phyloP scores from a whole-genome alignment of 2,797 vertebrate genomes.

The Oreonectes daqikongensis region DNA sequence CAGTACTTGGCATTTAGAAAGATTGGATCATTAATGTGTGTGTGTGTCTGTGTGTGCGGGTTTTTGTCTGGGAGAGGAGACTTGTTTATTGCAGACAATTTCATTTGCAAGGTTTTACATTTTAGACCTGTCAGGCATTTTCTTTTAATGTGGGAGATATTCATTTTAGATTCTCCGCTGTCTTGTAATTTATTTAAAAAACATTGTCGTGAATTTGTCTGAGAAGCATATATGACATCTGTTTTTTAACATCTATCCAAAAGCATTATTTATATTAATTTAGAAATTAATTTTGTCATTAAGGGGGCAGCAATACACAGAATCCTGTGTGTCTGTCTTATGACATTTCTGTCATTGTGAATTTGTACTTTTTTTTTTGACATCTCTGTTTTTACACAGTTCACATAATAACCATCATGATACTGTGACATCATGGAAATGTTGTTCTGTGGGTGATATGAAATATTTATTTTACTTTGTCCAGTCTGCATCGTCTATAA shows the following conservation, averaged over 20 bases:
- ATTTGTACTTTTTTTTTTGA: conserved; percentile 14
- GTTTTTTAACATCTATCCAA: no score
- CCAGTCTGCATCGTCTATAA: background rate
- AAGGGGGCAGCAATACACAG: conserved; percentile 80
- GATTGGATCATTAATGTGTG: conserved; percentile 78
- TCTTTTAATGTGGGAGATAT: background rate
- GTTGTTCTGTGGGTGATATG: background rate
- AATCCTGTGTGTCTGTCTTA: conserved; percentile 24
- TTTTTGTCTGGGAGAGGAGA: background rate
- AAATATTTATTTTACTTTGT: conserved; percentile 19
- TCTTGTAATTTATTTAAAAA: background rate
- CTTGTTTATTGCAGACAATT: conserved; percentile 35
- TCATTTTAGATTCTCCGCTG: background rate
- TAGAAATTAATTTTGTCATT: conserved; percentile 59
- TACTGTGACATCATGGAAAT: background rate
- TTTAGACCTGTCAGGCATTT: background rate
- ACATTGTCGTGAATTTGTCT: background rate
- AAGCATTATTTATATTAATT: background rate
- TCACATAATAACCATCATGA: background rate
- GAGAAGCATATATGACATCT: background rate
- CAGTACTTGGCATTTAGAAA: conserved; percentile 80
- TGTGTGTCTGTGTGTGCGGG: conserved; percentile 50
- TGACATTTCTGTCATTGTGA: conserved; percentile 17
- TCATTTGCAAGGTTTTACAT: conserved; percentile 7
- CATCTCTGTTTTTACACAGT: conserved; percentile 19